phyloP scores from a whole-genome alignment of 2,113 vertebrate species.

The Isurus oxyrinchus region DNA sequence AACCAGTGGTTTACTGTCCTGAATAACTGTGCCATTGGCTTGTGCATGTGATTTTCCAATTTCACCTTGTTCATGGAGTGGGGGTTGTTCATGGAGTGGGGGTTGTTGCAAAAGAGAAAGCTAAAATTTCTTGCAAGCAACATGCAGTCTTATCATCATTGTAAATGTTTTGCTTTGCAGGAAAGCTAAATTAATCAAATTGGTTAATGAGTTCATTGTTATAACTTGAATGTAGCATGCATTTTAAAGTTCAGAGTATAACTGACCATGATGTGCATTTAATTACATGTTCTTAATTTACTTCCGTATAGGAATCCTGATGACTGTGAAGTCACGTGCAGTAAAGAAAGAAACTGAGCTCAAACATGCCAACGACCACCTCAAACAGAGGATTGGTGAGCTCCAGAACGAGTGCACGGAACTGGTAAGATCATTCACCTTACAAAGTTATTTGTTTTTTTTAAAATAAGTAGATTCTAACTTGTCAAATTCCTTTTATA shows the following conservation, averaged over 20 bases:
- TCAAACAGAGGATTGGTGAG: conserved; percentile 67
- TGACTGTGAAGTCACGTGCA: conserved; percentile 81
- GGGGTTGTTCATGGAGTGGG: background rate
- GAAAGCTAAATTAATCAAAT: background rate
- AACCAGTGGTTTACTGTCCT: background rate
- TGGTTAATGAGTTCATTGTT: background rate
- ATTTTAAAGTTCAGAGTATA: background rate
- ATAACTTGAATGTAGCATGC: background rate
- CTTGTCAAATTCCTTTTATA: conserved; percentile 46
- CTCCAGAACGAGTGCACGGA: conserved; percentile 67
- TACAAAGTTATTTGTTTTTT: background rate
- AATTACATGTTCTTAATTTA: background rate
- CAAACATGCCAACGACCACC: conserved; percentile 73
- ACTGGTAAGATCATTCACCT: conserved; percentile 60
- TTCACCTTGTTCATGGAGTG: background rate
- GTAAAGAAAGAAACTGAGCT: conserved; percentile 70
- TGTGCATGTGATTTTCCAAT: background rate
- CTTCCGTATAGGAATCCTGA: conserved; percentile 69
- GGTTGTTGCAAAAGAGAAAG: background rate
- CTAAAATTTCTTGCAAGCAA: background rate
- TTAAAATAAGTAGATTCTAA: background rate
- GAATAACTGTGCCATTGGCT: background rate
- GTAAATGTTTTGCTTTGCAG: background rate
- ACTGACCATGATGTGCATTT: background rate
- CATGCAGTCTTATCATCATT: background rate